Conservation (phyloP, 2,888 invertebrate species). For the Parelbella ahira region DNA sequence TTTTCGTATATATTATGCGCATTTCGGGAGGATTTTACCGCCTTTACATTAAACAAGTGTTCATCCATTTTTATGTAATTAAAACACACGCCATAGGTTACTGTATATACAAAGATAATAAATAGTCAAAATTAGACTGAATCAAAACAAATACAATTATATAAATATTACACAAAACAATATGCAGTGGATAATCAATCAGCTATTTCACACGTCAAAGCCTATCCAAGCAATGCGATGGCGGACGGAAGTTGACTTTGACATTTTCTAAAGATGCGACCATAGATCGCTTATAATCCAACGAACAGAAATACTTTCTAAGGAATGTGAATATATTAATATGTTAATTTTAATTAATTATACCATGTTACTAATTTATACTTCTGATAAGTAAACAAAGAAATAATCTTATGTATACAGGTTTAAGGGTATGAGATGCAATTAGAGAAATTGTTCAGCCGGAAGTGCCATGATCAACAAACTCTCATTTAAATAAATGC, state of each 20-base stretch:
- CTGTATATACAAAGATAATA: not conserved
- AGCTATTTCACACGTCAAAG: constrained; percentile 10
- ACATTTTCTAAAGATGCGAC: not conserved
- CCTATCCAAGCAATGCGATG: constrained; percentile 5
- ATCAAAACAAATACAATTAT: too few relatives aligned
- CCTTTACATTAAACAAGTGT: constrained; percentile 4
- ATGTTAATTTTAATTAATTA: too few relatives aligned
- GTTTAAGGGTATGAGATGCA: too few relatives aligned
- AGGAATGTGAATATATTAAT: too few relatives aligned
- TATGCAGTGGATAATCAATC: not conserved
- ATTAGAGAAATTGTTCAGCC: too few relatives aligned
- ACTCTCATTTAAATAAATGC: too few relatives aligned
- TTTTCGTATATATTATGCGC: constrained; percentile 5
- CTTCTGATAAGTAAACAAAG: too few relatives aligned
- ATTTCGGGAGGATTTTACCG: constrained; percentile 17
- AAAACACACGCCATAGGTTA: not conserved
- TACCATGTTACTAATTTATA: too few relatives aligned
- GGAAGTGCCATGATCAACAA: too few relatives aligned
- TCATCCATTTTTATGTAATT: constrained; percentile 9
- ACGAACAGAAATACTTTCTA: constrained; percentile 2
- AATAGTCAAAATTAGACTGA: too few relatives aligned
- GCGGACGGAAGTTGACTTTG: constrained; percentile 8
- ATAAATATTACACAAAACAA: too few relatives aligned
- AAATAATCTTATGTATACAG: too few relatives aligned
- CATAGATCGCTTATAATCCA: constrained; percentile 4